Evolutionary conservation across 2,797 vertebrate species (phyloP).

Genomic region (Falco berigora): DNA sequence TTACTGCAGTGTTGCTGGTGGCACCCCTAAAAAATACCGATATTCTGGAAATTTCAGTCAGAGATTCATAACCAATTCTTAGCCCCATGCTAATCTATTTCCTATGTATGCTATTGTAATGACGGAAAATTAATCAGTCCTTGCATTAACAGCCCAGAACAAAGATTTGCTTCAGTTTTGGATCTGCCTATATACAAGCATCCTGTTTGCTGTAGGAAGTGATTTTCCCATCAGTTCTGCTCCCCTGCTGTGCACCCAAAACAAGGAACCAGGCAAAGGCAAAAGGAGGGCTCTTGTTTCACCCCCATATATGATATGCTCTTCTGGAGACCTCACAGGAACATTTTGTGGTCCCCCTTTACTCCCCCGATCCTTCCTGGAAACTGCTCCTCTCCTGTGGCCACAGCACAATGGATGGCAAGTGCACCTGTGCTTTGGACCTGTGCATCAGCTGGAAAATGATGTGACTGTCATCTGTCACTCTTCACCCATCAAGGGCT

Average conservation of each 20-base stretch:
- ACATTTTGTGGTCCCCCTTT: neutral
- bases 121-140: neutral
- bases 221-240: neutral
- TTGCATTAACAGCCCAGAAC: neutral
- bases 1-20: neutral
- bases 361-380: neutral
- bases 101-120: fast-evolving
- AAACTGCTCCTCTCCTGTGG: neutral
- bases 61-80: neutral
- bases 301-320: neutral
- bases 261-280: neutral
- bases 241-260: neutral
- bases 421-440: neutral
- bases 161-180: neutral
- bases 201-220: neutral
- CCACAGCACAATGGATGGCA: neutral
- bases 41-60: neutral
- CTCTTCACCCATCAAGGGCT: neutral
- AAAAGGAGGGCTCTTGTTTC: neutral
- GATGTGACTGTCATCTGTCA: neutral
- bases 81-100: neutral
- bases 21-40: neutral
- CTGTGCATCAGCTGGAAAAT: neutral
- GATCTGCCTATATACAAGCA: neutral
- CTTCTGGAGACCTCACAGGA: neutral